Evolutionary conservation across 2,113 vertebrate species (phyloP).

Genomic region (Rostratula benghalensis): DNA sequence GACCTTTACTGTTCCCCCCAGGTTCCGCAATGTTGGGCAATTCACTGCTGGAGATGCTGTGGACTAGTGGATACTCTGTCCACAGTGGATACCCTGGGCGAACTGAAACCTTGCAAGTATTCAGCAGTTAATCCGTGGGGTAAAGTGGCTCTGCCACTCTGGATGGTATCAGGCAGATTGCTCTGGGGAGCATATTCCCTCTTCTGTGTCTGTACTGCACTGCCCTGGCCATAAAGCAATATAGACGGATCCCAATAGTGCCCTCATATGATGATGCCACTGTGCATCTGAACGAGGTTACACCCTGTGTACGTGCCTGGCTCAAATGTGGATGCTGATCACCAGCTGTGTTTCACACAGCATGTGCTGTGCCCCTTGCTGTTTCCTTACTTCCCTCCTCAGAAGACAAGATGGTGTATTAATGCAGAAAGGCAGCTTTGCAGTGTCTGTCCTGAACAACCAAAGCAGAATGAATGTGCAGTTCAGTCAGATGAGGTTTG

Average conservation of each 20-base stretch:
- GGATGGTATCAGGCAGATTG: neutral
- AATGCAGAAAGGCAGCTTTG: neutral
- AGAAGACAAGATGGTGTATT: neutral
- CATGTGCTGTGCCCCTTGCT: fast-evolving
- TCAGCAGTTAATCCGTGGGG: neutral
- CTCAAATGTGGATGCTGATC: neutral
- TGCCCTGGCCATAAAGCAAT: neutral
- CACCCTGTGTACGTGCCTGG: neutral
- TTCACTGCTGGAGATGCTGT: neutral
- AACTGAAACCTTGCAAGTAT: neutral
- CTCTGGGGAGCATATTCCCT: neutral
- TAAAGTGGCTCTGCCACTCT: neutral
- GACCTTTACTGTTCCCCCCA: neutral
- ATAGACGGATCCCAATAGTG: neutral
- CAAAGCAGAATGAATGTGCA: neutral
- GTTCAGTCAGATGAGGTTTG: neutral
- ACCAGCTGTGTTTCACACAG: neutral
- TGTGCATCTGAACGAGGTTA: neutral
- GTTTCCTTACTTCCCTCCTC: neutral
- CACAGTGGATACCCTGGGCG: neutral
- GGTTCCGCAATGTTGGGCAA: neutral
- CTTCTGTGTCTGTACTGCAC: neutral
- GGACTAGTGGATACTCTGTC: neutral
- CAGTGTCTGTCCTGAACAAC: neutral
- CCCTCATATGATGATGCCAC: too few species aligned